A percentile compares a stretch with the other conserved stretches of the same genome.
These are phyloP conservation scores for Poecilia gillii DNA, from an alignment of 2,797 vertebrate genomes.

Conservation along the genomic window DNA sequence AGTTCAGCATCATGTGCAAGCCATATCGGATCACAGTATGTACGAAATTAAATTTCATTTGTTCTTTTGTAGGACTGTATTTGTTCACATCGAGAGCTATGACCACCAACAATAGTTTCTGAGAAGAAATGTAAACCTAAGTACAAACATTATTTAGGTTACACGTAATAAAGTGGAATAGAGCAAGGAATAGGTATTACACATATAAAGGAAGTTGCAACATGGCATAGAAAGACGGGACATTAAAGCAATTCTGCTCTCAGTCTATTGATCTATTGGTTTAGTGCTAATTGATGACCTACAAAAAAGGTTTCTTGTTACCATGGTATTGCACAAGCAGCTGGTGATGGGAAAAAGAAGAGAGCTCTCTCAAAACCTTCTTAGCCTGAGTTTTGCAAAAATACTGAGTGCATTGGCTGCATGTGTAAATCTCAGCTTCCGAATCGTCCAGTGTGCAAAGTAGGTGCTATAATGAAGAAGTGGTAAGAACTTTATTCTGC, in stretches of 20 bases:
- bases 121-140: not conserved
- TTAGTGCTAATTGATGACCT: not conserved
- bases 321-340: not conserved
- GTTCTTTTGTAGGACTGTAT: constrained; percentile 21
- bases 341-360: not conserved
- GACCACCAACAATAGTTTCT: not conserved
- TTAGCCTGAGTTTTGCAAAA: not conserved
- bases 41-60: constrained; percentile 34
- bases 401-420: not conserved
- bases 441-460: not conserved
- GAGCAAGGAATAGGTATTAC: not conserved
- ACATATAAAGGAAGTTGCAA: not conserved
- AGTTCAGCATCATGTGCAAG: constrained; percentile 4
- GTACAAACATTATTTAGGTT: not conserved
- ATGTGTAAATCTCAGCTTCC: not conserved
- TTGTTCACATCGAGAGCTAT: not conserved
- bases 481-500: not conserved
- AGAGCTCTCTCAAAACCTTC: not conserved
- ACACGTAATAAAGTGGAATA: not conserved
- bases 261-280: not conserved
- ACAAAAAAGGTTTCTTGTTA: not conserved
- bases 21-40: not conserved
- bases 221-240: not conserved
- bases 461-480: not conserved
- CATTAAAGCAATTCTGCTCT: not conserved